phyloP scores from a whole-genome alignment of 2,113 vertebrate species.

The Penelope pileata region DNA sequence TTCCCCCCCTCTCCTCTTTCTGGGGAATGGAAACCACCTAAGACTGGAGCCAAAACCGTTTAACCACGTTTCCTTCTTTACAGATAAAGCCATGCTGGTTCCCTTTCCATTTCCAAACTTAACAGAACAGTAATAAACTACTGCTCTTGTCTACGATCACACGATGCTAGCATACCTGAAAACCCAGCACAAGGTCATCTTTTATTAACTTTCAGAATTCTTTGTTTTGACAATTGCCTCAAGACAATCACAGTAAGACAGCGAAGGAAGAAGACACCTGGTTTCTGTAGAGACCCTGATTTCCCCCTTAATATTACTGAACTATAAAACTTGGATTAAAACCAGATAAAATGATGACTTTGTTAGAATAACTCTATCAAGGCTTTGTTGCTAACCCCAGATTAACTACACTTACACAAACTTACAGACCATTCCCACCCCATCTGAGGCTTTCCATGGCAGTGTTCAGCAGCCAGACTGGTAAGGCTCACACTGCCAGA shows the following conservation, averaged over 20 bases:
- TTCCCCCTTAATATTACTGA: neutral
- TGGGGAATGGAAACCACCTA: constrained; percentile 79
- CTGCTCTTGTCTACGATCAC: neutral
- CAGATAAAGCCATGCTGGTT: constrained; percentile 80
- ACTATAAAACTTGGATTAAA: neutral
- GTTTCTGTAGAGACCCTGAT: neutral
- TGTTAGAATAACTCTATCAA: neutral
- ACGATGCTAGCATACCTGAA: neutral
- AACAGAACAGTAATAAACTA: constrained; percentile 50
- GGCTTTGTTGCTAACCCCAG: neutral
- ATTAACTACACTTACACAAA: neutral
- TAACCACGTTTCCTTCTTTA: constrained; percentile 93
- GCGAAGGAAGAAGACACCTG: neutral
- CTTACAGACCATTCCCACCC: neutral
- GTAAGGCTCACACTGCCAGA: neutral
- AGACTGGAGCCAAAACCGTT: constrained; percentile 81
- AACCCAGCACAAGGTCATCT: neutral
- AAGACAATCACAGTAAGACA: neutral
- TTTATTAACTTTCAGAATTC: neutral
- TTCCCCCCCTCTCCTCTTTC: neutral
- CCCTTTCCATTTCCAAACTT: constrained; percentile 48
- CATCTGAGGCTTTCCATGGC: neutral
- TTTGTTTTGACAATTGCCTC: neutral
- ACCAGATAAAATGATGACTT: neutral
- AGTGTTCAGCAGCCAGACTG: neutral